phyloP scores from a whole-genome alignment of 2,888 invertebrate genomes.

The Rotaria magnacalcarata region DNA sequence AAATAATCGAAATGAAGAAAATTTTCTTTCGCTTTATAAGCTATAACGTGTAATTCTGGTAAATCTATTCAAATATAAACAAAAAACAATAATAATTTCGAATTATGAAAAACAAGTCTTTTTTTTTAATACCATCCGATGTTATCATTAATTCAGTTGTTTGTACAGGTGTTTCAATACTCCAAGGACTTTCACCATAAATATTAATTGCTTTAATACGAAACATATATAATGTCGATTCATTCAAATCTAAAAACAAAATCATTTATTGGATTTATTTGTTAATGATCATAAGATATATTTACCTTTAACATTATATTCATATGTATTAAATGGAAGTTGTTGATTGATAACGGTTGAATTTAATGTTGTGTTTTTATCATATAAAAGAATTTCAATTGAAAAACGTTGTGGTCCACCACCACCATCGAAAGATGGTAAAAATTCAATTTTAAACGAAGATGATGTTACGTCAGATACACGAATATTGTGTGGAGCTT shows the following conservation, averaged over 20 bases:
- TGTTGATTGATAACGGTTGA: not conserved
- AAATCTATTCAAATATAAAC: not conserved
- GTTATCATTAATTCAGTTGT: not conserved
- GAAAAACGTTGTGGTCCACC: not conserved
- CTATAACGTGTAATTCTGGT: not conserved
- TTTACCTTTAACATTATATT: slow-evolving; percentile 18
- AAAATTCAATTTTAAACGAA: slow-evolving; percentile 2
- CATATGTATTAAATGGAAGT: slow-evolving; percentile 10
- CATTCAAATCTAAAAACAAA: not conserved
- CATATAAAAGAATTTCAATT: not conserved
- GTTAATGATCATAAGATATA: not conserved
- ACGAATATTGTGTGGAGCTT: slow-evolving; percentile 4
- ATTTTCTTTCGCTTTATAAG: not conserved
- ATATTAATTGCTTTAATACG: slow-evolving; percentile 24
- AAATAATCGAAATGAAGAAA: slow-evolving; percentile 26
- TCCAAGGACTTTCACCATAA: slow-evolving; percentile 27
- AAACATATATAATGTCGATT: not conserved
- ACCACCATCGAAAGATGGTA: slow-evolving; percentile 19
- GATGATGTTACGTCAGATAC: not conserved
- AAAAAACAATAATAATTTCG: not conserved
- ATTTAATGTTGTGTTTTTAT: not conserved
- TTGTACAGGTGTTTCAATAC: not conserved
- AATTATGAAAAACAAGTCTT: not conserved
- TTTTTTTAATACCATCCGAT: not conserved
- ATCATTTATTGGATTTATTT: not conserved